Evolutionary conservation across 2,797 vertebrate genomes (phyloP), one percentile per base, ranked within the genome.

Genomic region (Agapornis canus): DNA sequence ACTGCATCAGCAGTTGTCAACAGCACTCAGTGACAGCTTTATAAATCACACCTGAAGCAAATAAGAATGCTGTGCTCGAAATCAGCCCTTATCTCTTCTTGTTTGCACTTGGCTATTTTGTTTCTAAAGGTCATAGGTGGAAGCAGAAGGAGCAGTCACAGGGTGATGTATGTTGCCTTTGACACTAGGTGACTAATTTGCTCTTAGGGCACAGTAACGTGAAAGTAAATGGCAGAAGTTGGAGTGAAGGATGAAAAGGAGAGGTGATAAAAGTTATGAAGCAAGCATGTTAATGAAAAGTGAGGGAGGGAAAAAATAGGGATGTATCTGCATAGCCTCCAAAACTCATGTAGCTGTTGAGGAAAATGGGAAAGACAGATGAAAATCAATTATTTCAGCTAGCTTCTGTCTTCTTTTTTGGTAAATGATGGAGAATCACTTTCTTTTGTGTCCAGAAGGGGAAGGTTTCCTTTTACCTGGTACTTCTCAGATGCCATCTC

Each of bases 31-130:
- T 77, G 82, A 45, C 70, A 84, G 80, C 73, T 90, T 90, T 83
- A 92, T 89, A 92, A 90, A 90, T 95, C 88, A 12, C 95, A 79
- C 80, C 91, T 63, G 91, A 89, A 89, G 77, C 85, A 96, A 92
- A 95, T 43, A 91, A 86, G 95, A 90, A 42, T 20, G 19, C 75
- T 1, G 18, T 3, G 56, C 54, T 84, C 75, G 20, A 14, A 80
- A 49, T 14, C 57, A 78, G 35, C 56, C 70, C 86, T 95, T 94
- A 95, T 95, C 95, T 90, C 91, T 61, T 9, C 6, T 19, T 96
- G 80, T 95, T 95, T 94, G 88, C 54, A 0, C 29, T 16, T 25
- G 77, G 54, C 76, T 92, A 6, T 71, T 92, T 76, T 54, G 32
- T 84, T 96, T 95, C 70, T 63, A 89, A 95, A 96, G 94, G 91